Base-by-base conservation (phyloP, 1,140 invertebrate genomes). In the Temnothorax curvispinosus region DNA sequence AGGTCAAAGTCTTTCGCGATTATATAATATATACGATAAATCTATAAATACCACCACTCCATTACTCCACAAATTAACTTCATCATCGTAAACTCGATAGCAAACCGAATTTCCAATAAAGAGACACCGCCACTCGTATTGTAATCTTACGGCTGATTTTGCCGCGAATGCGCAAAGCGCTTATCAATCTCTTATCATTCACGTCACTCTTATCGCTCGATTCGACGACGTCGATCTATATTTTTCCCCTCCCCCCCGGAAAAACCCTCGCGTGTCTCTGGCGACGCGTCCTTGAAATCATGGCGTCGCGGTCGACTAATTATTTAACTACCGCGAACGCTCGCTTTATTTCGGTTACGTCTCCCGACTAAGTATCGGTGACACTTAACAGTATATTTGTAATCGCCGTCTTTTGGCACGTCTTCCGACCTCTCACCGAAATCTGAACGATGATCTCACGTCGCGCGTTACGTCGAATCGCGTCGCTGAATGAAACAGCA, bases 371-470 rank as follows among this genome's bases (percentile, higher is more conserved):
- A 27, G 60, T 90, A 90, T 90, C 88, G 89, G 69, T 62, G 89
- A 90, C 88, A 90, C 58, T 21, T 44, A 52, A 32, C 21, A 35
- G 41, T 27, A 44, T 18, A 27, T 27, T 47, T 15, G 52, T 35
- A 27, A 65, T 56, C 38, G 38, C 38, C 50, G 67, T 54, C 64
- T 90, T 47, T n/a, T 84, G 80, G 85, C 85, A 81, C 13, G 18
- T 80, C 54, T 86, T 64, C 58, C 50, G 60, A 60, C 47, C 52
- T 89, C 50, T 41, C 27, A 47, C 72, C 27, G 88, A 90, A 87
- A 90, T 80, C 67, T 71, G 11, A 56, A 38, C 65, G 27, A 87
- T 90, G 89, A 88, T 87, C 77, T 90, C 89, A 90, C 44, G n/a
- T 18, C 60, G 44, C 78, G 44, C 27, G 27, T 27, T 27, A 27